Evolutionary conservation across 2,113 vertebrate genomes (phyloP), one percentile per base, ranked within the genome.

Genomic region (Gadus chalcogrammus): DNA sequence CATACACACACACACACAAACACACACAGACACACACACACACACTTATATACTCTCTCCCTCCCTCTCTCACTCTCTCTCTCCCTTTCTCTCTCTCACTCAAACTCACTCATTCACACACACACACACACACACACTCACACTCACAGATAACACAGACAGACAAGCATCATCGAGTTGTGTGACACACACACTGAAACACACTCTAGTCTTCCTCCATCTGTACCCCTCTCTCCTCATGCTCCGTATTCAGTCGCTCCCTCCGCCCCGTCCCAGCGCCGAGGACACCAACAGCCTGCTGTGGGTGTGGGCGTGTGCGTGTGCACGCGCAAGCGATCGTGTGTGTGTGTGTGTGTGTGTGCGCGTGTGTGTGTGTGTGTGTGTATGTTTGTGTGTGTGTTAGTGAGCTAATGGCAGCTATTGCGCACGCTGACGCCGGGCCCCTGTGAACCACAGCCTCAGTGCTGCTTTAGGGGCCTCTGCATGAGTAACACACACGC

Each of bases 201-300:
- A 58, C 55, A 69, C 66, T 77, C 42, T 42, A 69, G 71, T 82
- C 68, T 74, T 73, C 42, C 65, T 70, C 56, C 67, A 56, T 61
- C 42, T 69, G 38, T 58, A 28, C 27, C 24, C 48, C 63, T 64
- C 75, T 82, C 71, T 72, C 74, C 67, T 78, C 84, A 77, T 82
- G 68, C 69, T 35, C 73, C 68, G 70, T 48, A 69, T 73, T 82
- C 65, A 58, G 75, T 83, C 81, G 71, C 78, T 79, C 77, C 69
- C 78, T 79, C 68, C 84, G 84, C 81, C 71, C 84, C 82, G 71
- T 75, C 74, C 76, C 27, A 5, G 70, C 18, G 68, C 81, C 71
- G 71, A 81, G 73, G 82, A 81, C 70, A 88, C 87, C 82, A 88
- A 88, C 85, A 79, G 79, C 79, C 81, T 77, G 81, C 86, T 79